Conservation (phyloP, 2,888 invertebrate genomes). For the Gymnoscelis rufifasciata region DNA sequence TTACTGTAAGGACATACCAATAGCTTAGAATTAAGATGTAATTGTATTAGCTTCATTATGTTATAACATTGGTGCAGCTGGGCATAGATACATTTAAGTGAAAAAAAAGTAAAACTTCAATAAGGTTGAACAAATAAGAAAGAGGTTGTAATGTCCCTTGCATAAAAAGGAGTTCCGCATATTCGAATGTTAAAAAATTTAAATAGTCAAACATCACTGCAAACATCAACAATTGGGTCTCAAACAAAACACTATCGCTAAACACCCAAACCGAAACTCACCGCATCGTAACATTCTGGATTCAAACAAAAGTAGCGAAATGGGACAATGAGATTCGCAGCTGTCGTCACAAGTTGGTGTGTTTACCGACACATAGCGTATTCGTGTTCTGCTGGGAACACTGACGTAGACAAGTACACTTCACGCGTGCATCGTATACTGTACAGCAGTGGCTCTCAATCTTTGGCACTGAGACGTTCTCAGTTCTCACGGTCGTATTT, state of each 20-base stretch:
- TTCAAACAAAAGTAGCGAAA: slow-evolving; percentile 46
- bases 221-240: background rate
- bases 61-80: too few species aligned
- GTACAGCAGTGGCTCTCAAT: slow-evolving; percentile 11
- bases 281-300: slow-evolving; percentile 51
- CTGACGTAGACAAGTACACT: slow-evolving; percentile 15
- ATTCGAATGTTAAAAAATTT: background rate
- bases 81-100: too few species aligned
- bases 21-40: too few species aligned
- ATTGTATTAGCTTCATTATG: too few species aligned
- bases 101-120: too few species aligned
- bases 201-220: background rate
- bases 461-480: slow-evolving; percentile 4
- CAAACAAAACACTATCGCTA: background rate
- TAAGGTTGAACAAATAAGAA: too few species aligned
- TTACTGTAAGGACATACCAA: too few species aligned
- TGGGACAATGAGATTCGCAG: slow-evolving; percentile 57
- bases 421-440: slow-evolving; percentile 2
- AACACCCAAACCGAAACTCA: slow-evolving; percentile 35
- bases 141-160: too few species aligned
- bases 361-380: slow-evolving; percentile 46
- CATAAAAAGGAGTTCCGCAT: too few species aligned
- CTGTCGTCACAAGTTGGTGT: slow-evolving; percentile 51
- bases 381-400: slow-evolving; percentile 14
- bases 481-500: too few species aligned